Conservation (phyloP, 2,888 invertebrate species). For the Drosophila nigricruria region DNA sequence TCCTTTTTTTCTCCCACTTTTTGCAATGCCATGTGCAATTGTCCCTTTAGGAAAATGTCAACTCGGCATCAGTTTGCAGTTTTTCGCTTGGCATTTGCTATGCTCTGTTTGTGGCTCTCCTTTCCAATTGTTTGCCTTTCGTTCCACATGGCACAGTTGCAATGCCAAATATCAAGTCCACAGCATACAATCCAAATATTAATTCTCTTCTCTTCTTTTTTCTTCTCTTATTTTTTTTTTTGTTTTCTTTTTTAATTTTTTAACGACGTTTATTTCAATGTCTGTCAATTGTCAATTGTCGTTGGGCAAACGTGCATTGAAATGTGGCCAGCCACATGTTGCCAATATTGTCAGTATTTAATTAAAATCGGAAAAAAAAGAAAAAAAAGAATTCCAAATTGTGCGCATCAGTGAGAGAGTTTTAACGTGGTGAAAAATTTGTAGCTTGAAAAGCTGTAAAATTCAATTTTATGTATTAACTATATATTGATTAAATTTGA, state of each 20-base stretch:
- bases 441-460: neutral
- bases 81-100: constrained; percentile 50
- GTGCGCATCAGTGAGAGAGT: neutral
- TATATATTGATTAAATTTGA: too few species aligned
- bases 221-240: neutral
- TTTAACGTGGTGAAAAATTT: neutral
- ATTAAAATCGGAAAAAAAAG: constrained; percentile 49
- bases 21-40: constrained; percentile 53
- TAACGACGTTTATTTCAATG: constrained; percentile 54
- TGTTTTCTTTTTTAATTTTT: constrained; percentile 23
- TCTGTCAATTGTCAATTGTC: constrained; percentile 60
- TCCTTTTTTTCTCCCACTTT: constrained; percentile 4
- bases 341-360: constrained; percentile 57
- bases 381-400: neutral
- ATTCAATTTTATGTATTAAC: neutral
- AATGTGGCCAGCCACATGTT: constrained; percentile 66
- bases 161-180: constrained; percentile 17
- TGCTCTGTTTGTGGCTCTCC: constrained; percentile 50
- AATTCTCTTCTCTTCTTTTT: constrained; percentile 21
- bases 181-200: constrained; percentile 44
- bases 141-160: constrained; percentile 48
- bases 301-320: constrained; percentile 55
- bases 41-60: constrained; percentile 54
- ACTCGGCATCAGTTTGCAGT: constrained; percentile 33
- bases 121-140: constrained; percentile 49